Base-by-base conservation (phyloP, 2,888 invertebrate species). In the Nomada hirtipes region DNA sequence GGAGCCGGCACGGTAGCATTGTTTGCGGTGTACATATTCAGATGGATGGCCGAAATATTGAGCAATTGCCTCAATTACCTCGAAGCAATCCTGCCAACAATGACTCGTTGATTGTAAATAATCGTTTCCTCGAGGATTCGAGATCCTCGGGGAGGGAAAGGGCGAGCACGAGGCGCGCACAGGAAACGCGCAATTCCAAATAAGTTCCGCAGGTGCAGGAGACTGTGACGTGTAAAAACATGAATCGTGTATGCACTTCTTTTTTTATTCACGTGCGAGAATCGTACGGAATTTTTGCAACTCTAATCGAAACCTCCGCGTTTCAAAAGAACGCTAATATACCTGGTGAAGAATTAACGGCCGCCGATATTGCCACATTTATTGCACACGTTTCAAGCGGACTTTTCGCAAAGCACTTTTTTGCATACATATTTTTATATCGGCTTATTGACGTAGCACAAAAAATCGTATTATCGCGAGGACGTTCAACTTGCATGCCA, bases 121-220 rank as follows among this genome's bases (percentile, higher is more conserved):
- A 69, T 72, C 52, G 59, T 65, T 80, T 74, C 78, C 63, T 52
- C 61, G 69, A 59, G 63, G 67, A 67, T 55, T 50, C 18, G 52
- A 59, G 57, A 52, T 73, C 23, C 61, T n/a, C n/a, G 42, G 15
- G 29, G 59, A 67, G 20, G 42, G 60, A 64, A 72, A 26, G 64
- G 36, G 52, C 71, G 74, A 68, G 73, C 50, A 61, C 29, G 71
- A 63, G 70, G 69, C 68, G 69, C 29, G 73, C 52, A 57, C 78
- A 78, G 85, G 84, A 85, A 87, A 78, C 64, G 67, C 77, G 73
- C 70, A 77, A 83, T 87, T 87, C 86, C 82, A 79, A 88, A 86
- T 84, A 85, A 88, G 86, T 74, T 80, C 71, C 67, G 78, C 87
- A 87, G 86, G 84, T 87, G 87, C 84, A 72, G 69, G 71, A 61